These are phyloP conservation scores for Apolygus lucorum DNA, from an alignment of 1,140 invertebrate species.

Conservation along the genomic window DNA sequence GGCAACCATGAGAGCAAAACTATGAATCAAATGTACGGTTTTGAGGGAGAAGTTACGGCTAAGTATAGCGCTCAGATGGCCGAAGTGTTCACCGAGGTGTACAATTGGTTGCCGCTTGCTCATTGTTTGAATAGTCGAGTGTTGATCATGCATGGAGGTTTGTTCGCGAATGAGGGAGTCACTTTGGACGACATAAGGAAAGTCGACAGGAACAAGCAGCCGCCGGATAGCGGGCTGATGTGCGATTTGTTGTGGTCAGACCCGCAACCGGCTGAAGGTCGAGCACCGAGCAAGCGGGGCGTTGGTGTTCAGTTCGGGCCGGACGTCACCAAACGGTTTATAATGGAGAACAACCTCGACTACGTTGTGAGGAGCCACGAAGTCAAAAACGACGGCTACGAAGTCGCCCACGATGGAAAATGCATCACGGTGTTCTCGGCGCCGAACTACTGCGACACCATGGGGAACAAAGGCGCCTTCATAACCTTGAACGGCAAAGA, in stretches of 20 bases:
- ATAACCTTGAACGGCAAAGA: conserved; percentile 89
- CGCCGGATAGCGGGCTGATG: conserved; percentile 95
- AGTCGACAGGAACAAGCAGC: conserved; percentile 86
- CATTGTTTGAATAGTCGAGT: conserved; percentile 91
- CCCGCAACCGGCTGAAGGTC: conserved; percentile 78
- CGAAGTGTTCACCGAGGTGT: conserved; percentile 95
- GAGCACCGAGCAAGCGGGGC: conserved; percentile 89
- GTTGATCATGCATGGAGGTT: conserved; percentile 90
- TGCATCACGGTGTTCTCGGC: conserved; percentile 96
- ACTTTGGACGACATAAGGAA: conserved; percentile 82
- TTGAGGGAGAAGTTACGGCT: conserved; percentile 92
- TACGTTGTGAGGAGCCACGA: conserved; percentile 96
- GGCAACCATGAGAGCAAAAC: conserved; percentile 96
- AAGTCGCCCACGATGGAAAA: conserved; percentile 85
- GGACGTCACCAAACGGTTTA: conserved; percentile 85
- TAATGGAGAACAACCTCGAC: conserved; percentile 75
- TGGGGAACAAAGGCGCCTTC: conserved; percentile 97
- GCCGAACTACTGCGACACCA: conserved; percentile 99
- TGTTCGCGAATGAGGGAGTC: conserved; percentile 83
- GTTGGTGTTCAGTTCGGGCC: conserved; percentile 98
- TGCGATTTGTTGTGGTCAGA: conserved; percentile 98
- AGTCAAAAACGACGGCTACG: conserved; percentile 94
- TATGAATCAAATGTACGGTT: conserved; percentile 99
- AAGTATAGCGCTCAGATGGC: conserved; percentile 94
- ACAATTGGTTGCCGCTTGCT: conserved; percentile 92